Evolutionary conservation across 2,113 vertebrate species (phyloP), one percentile per base, ranked within the genome.

Genomic region (Camelus bactrianus): DNA sequence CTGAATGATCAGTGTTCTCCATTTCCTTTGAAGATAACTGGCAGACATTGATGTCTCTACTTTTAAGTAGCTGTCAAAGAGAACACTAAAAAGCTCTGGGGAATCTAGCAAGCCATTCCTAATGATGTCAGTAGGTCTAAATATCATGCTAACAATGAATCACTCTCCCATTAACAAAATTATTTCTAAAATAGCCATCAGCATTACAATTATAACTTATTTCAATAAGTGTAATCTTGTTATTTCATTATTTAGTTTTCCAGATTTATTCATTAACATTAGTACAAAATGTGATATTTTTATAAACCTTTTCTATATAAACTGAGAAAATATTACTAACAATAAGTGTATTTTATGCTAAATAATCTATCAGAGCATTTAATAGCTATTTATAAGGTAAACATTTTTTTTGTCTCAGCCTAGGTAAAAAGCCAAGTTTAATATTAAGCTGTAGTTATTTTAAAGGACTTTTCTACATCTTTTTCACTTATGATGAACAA

Each of bases 161-260:
- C 67, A 70, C 12, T 64, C 64, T 94, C n/a, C 17, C 17, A 72
- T 77, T 73, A 90, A 94, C 46, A 92, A 58, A 72, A 83, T 60
- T 73, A 22, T 76, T 58, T 42, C 28, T 75, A 82, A 82, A 67
- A 58, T 50, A 15, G 3, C 20, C 65, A 30, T 16, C 1, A 42
- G 32, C 30, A 76, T 56, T 84, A 42, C 38, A 42, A 42, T 42
- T 42, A 42, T 42, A 42, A 4, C 38, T 42, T 42, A 92, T 70
- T 56, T 76, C 64, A 48, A 58, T 67, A 85, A 67, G 22, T 64
- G 1, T 81, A 38, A 64, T 19, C 14, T 46, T 89, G 6, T 28
- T 85, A 79, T 83, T 76, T 81, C 30, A 58, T 15, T 48, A 81
- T 14, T 7, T 54, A 62, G 15, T 35, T 26, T n/a, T 72, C 86